A percentile compares a stretch with the other conserved stretches of the same genome.
These are phyloP conservation scores for Acanthococcus lagerstroemiae DNA, from an alignment of 2,888 invertebrate species.

Conservation along the genomic window DNA sequence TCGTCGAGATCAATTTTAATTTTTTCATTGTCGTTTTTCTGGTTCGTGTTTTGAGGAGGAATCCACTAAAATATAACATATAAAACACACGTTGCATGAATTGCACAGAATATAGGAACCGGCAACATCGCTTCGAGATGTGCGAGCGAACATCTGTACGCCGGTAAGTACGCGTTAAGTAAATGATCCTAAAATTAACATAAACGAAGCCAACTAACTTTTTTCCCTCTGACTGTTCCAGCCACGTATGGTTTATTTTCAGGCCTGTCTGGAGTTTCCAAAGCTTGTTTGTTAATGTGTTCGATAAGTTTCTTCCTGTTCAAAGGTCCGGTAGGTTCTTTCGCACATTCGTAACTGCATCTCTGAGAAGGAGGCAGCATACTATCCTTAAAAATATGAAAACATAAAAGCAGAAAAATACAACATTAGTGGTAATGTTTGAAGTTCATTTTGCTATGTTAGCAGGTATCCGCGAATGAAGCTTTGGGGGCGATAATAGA, in stretches of 20 bases:
- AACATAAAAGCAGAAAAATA: too few species aligned
- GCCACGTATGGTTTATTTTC: slow-evolving; percentile 88
- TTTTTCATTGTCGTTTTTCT: slow-evolving; percentile 78
- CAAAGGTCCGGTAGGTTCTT: slow-evolving; percentile 89
- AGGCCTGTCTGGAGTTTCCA: slow-evolving; percentile 94
- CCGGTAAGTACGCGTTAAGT: not conserved
- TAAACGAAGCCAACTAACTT: slow-evolving; percentile 47
- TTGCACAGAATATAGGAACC: too few species aligned
- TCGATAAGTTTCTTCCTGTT: slow-evolving; percentile 90
- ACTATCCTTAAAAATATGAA: slow-evolving; percentile 61
- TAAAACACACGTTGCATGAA: not conserved
- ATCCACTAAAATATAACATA: slow-evolving; percentile 54
- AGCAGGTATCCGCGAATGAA: too few species aligned
- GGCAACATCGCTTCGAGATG: too few species aligned
- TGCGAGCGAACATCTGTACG: not conserved
- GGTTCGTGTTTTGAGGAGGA: slow-evolving; percentile 55
- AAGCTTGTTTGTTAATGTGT: slow-evolving; percentile 95
- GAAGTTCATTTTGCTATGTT: too few species aligned
- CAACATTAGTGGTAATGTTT: too few species aligned
- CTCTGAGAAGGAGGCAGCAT: slow-evolving; percentile 93
- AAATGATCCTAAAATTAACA: not conserved
- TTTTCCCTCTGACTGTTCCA: slow-evolving; percentile 83
- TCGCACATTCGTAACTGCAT: slow-evolving; percentile 90
- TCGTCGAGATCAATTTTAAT: slow-evolving; percentile 88
- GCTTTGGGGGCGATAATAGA: too few species aligned